Conservation (phyloP, 2,797 vertebrate genomes). For the Galaxias olidus region DNA sequence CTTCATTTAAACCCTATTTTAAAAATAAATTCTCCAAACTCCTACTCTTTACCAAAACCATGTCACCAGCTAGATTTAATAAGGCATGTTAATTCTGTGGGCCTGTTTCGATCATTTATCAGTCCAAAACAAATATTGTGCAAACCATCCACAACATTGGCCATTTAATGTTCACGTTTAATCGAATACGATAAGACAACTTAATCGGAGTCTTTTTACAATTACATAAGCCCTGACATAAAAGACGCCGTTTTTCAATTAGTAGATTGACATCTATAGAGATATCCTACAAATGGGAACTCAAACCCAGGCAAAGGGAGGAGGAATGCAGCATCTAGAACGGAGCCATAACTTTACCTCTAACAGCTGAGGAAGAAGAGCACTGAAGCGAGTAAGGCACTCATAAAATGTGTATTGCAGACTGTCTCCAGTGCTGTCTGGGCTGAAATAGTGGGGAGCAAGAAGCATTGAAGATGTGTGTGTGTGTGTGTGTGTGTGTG, state of each 20-base stretch:
- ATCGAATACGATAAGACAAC: no score
- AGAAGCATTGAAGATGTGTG: constrained; percentile 62
- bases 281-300: constrained; percentile 23
- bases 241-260: not conserved
- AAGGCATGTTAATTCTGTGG: no score
- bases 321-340: constrained; percentile 39
- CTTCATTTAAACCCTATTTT: no score
- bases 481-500: constrained; percentile 52
- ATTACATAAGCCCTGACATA: no score
- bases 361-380: constrained; percentile 65
- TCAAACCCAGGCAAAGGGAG: constrained; percentile 47
- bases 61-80: no score
- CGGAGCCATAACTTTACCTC: constrained; percentile 57
- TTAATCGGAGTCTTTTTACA: no score
- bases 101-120: no score
- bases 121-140: no score
- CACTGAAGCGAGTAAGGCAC: constrained; percentile 64
- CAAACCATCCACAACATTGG: no score
- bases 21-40: no score
- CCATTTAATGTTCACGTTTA: no score
- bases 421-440: constrained; percentile 73
- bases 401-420: constrained; percentile 77
- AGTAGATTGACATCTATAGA: not conserved
- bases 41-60: no score
- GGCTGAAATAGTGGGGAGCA: constrained; percentile 68